Percentiles rank a stretch among this genome's conserved stretches.
Evolutionary conservation across 1,140 invertebrate genomes (phyloP).

Genomic region (Penaeus chinensis): DNA sequence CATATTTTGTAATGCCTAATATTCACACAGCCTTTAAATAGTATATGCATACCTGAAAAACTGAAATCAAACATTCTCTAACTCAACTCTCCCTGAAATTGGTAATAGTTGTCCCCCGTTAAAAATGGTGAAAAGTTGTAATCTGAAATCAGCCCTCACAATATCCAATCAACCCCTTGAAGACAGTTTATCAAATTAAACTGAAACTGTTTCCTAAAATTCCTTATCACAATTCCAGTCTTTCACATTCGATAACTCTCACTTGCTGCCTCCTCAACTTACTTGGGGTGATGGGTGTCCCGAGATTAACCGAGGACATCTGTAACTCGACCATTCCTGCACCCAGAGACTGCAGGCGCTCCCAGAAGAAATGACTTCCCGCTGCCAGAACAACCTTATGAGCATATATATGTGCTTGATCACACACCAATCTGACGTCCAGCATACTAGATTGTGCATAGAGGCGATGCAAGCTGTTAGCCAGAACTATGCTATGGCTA

Average conservation of each 20-base stretch:
- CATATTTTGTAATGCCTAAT: no score
- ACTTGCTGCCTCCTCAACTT: constrained; percentile 6
- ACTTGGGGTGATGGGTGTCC: constrained; percentile 36
- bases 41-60: no score
- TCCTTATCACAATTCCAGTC: neutral
- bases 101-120: no score
- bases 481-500: constrained; percentile 39
- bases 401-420: constrained; percentile 48
- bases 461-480: constrained; percentile 38
- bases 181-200: no score
- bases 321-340: constrained; percentile 42
- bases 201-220: no score
- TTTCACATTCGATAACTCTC: neutral
- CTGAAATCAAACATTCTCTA: no score
- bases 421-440: constrained; percentile 47
- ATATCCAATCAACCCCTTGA: no score
- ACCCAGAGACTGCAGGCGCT: constrained; percentile 38
- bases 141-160: no score
- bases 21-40: no score
- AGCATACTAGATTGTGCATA: constrained; percentile 33
- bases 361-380: constrained; percentile 52
- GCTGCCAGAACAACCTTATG: constrained; percentile 56
- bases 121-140: no score
- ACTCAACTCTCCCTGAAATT: no score
- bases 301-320: constrained; percentile 39